Evolutionary conservation across 2,113 vertebrate species (phyloP).

Genomic region (Cyanistes caeruleus): DNA sequence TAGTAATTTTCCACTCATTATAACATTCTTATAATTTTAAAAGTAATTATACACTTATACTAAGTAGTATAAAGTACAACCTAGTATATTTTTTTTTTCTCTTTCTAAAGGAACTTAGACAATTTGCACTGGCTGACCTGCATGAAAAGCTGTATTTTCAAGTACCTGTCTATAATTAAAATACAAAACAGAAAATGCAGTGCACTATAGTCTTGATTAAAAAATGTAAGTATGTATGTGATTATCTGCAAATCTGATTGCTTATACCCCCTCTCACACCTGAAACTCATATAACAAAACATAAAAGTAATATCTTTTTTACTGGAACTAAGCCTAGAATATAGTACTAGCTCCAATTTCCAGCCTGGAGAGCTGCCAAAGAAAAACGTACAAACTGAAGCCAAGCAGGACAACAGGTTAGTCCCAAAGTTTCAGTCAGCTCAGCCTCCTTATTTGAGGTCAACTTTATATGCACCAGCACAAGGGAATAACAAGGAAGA

Average conservation of each 20-base stretch:
- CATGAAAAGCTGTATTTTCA: background rate
- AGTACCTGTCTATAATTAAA: background rate
- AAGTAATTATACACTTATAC: too few species aligned
- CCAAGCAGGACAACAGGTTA: slow-evolving; percentile 1
- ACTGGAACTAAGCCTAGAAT: background rate
- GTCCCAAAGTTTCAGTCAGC: background rate
- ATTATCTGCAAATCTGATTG: background rate
- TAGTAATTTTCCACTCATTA: background rate
- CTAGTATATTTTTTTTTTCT: background rate
- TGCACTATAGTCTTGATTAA: background rate
- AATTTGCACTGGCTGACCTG: background rate
- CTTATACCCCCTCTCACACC: background rate
- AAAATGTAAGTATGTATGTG: background rate
- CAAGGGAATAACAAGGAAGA: background rate
- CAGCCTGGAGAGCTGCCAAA: background rate
- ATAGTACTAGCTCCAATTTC: background rate
- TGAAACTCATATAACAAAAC: background rate
- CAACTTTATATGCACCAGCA: background rate
- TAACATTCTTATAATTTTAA: background rate
- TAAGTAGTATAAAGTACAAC: too few species aligned
- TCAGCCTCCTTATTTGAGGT: background rate
- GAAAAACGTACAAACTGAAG: background rate
- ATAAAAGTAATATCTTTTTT: background rate
- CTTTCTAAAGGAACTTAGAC: background rate
- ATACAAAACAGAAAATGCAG: background rate